Base-by-base conservation (phyloP, 2,113 vertebrate genomes). In the Physeter macrocephalus region DNA sequence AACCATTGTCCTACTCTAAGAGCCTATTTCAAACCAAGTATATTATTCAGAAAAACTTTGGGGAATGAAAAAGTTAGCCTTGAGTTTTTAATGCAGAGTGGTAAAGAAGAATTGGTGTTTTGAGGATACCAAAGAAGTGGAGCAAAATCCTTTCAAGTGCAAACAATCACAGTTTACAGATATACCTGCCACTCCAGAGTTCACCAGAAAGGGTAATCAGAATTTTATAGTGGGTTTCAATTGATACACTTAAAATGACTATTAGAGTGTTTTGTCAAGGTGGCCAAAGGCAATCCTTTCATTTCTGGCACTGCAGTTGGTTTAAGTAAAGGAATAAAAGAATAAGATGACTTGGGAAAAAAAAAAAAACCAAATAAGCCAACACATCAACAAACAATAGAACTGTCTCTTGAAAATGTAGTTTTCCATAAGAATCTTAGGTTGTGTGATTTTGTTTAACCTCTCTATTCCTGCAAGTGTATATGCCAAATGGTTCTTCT, bases 281-380 rank as follows among this genome's bases (percentile, higher is more conserved):
- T 57, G 14, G 18, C 46, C 89, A 91, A 71, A 91, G n/a, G 59
- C 36, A 54, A 15, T 49, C 2, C n/a, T 95, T 88, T 39, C 36
- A 66, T 82, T 95, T 66, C 66, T 62, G 39, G 34, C 43, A 34
- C 39, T 88, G 18, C 31, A 82, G 34, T 46, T 80, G n/a, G 66
- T 67, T 89, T 67, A 91, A 78, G 23, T 95, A 61, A 91, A 82
- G 23, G 15, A 90, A 71, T 84, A 46, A 93, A 95, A 86, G 57
- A 75, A 69, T 41, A 80, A 29, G 49, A 31, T n/a, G 71, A 66
- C 13, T 52, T 52, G 52, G 3, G 8, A 69, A 39, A 67, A 66
- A 39, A 29, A 14, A 62, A 52, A 43, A 6, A n/a, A n/a, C 36
- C 18, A 66, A 27, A 67, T 25, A 49, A 67, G 20, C 3, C 13